Conservation (phyloP, 2,888 invertebrate species). For the Drosophila lutescens region DNA sequence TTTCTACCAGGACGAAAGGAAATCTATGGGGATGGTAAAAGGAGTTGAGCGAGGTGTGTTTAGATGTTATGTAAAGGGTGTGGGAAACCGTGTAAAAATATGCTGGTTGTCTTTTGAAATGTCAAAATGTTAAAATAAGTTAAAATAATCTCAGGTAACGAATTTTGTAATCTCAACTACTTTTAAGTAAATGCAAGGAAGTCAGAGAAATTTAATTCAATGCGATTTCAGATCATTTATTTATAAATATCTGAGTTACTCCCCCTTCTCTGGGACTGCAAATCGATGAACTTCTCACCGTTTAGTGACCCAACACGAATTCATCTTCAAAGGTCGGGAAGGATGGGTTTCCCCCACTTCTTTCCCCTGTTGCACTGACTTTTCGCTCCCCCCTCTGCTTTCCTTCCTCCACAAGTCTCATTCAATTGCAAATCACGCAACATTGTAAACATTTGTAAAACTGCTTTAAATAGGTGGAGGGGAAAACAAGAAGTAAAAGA, state of each 20-base stretch:
- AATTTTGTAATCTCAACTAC: constrained; percentile 3
- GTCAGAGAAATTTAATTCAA: constrained; percentile 3
- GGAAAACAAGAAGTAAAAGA: constrained; percentile 1
- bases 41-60: constrained; percentile 7
- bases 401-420: constrained; percentile 50
- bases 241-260: constrained; percentile 14
- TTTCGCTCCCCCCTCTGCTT: constrained; percentile 1
- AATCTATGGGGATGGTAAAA: constrained; percentile 31
- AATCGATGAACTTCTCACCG: constrained; percentile 35
- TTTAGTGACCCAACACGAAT: constrained; percentile 36
- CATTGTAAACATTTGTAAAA: constrained; percentile 79
- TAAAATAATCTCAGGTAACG: background rate
- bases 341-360: constrained; percentile 5
- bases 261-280: background rate
- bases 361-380: constrained; percentile 18
- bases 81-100: background rate
- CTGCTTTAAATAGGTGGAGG: constrained; percentile 59
- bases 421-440: constrained; percentile 79
- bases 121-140: constrained; percentile 11
- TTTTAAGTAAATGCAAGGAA: background rate
- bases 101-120: background rate
- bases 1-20: constrained; percentile 44
- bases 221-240: constrained; percentile 9
- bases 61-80: constrained; percentile 3
- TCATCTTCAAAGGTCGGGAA: constrained; percentile 19